Evolutionary conservation across 2,113 vertebrate genomes (phyloP), one percentile per base, ranked within the genome.

Genomic region (Hymenochirus boettgeri): DNA sequence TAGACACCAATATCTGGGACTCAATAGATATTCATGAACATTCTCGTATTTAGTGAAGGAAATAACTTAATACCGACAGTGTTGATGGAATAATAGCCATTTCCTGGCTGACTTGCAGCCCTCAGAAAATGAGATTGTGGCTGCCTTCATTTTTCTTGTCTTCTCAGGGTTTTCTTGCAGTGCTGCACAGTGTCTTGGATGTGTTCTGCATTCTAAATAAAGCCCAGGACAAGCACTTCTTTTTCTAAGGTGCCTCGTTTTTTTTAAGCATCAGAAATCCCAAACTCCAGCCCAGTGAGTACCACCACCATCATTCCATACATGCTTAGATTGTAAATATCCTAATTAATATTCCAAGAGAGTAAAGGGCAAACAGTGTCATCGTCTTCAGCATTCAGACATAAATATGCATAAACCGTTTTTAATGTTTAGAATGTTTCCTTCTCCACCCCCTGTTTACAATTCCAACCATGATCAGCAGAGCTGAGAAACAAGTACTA

Each of bases 1-100:
- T 85, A 85, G 82, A 82, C 82, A 80, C 88, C 88, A 75, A 82
- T 92, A 95, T 93, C 94, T 95, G 92, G 88, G 90, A 93, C 94
- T 94, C 95, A 91, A 97, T 95, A 96, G 94, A 95, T 98, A 98
- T 97, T 98, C 94, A 97, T 95, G 94, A 97, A 93, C 90, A 90
- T 92, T 92, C 92, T 88, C 88, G 92, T 95, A 96, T 97, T 97
- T 96, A 96, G 94, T 92, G 93, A 92, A 93, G 94, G 94, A 96
- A 97, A 98, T 97, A 95, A 97, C 93, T 97, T 97, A 96, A 96
- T 96, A 90, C 94, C 90, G 93, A 97, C 95, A 93, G 93, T 90
- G 91, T 89, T 90, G 88, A 91, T 90, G 92, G 94, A 95, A 94
- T 97, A 94, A 96, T 93, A 90, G 95, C 93, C 88, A 91, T 94